These are phyloP conservation scores for Agrotis exclamationis DNA, from an alignment of 2,888 invertebrate genomes.

Conservation along the genomic window DNA sequence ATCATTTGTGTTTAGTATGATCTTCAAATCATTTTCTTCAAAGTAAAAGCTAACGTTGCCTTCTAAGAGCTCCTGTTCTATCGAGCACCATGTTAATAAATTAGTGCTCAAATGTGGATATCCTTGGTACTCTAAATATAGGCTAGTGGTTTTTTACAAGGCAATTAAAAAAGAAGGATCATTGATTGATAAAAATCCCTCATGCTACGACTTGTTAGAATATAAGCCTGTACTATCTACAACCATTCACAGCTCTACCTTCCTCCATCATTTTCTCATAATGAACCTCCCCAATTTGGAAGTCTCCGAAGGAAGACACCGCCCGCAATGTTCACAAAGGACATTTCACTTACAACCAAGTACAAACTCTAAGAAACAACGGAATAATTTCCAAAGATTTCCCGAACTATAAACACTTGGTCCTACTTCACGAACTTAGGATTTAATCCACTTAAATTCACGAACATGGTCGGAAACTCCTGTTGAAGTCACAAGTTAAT, in stretches of 20 bases:
- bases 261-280: neutral
- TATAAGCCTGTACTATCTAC: neutral
- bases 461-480: constrained; percentile 76
- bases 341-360: constrained; percentile 23
- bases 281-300: neutral
- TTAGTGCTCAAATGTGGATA: too few relatives aligned
- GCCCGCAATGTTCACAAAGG: constrained; percentile 18
- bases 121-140: too few relatives aligned
- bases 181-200: neutral
- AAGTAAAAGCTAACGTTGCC: neutral
- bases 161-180: neutral
- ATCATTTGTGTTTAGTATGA: too few relatives aligned
- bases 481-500: constrained; percentile 79
- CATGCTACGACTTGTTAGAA: neutral
- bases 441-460: constrained; percentile 85
- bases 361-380: constrained; percentile 46
- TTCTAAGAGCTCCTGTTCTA: too few relatives aligned
- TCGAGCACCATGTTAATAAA: too few relatives aligned
- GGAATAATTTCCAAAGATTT: constrained; percentile 65
- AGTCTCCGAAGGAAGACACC: neutral
- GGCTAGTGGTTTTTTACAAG: too few relatives aligned
- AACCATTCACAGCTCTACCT: neutral
- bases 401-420: constrained; percentile 63
- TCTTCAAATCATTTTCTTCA: too few relatives aligned
- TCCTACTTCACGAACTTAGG: constrained; percentile 70